A percentile compares a stretch with the other conserved stretches of the same genome.
phyloP scores from a whole-genome alignment of 2,888 invertebrate species.

The Dolichopus griseipennis region DNA sequence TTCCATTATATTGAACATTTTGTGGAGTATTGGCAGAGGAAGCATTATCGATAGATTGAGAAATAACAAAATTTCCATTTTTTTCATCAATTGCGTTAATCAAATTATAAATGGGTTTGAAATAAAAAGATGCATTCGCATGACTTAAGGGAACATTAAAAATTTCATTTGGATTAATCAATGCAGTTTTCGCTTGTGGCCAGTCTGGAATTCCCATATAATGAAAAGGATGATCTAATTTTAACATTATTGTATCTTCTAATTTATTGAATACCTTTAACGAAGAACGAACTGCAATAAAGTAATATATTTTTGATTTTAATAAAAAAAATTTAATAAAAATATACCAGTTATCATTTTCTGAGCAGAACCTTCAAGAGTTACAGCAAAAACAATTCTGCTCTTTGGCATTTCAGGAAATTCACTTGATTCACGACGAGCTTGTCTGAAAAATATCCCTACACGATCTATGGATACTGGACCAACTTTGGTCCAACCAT shows the following conservation, averaged over 20 bases:
- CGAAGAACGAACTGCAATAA: constrained; percentile 74
- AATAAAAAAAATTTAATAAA: too few relatives aligned
- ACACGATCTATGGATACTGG: constrained; percentile 94
- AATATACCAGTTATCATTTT: constrained; percentile 57
- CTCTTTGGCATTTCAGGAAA: constrained; percentile 46
- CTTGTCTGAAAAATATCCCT: constrained; percentile 79
- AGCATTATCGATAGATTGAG: constrained; percentile 14
- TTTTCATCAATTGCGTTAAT: constrained; percentile 20
- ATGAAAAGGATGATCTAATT: constrained; percentile 47
- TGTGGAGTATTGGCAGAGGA: constrained; percentile 16
- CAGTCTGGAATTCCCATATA: constrained; percentile 22
- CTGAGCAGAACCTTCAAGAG: constrained; percentile 85
- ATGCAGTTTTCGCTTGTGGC: constrained; percentile 37
- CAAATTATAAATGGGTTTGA: constrained; percentile 52
- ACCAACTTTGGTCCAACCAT: constrained; percentile 78
- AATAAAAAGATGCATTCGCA: constrained; percentile 63
- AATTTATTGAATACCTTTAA: constrained; percentile 70
- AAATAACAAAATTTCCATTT: constrained; percentile 19
- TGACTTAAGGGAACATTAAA: constrained; percentile 71
- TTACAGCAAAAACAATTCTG: constrained; percentile 83
- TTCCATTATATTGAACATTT: constrained; percentile 42
- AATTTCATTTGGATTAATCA: constrained; percentile 49
- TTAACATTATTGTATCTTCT: constrained; percentile 61
- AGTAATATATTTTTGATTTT: not conserved
- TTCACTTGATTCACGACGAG: constrained; percentile 33